phyloP scores from a whole-genome alignment of 2,888 invertebrate genomes.

The Ichneumoninae sp. region DNA sequence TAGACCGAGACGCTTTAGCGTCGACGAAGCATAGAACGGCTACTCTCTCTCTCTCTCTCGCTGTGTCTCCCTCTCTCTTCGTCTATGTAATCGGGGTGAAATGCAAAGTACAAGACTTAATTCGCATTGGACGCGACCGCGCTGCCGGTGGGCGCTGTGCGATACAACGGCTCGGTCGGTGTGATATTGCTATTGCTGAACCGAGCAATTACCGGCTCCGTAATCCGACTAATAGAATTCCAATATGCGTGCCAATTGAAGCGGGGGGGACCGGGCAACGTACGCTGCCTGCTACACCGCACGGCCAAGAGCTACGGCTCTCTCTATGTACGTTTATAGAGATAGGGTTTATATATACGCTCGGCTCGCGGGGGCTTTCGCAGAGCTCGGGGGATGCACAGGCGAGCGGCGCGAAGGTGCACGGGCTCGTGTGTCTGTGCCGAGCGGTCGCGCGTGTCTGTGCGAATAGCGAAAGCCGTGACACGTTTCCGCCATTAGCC shows the following conservation, averaged over 20 bases:
- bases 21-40: not conserved
- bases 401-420: not conserved
- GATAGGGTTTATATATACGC: slow-evolving; percentile 2
- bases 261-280: slow-evolving; percentile 60
- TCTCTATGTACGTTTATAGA: slow-evolving; percentile 10
- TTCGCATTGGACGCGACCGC: slow-evolving; percentile 26
- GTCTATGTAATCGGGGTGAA: slow-evolving; percentile 13
- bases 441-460: slow-evolving; percentile 51
- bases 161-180: slow-evolving; percentile 43
- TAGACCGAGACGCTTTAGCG: not conserved
- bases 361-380: slow-evolving; percentile 11
- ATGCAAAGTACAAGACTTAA: slow-evolving; percentile 43
- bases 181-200: slow-evolving; percentile 77
- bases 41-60: not conserved
- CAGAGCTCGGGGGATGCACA: slow-evolving; percentile 7
- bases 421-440: not conserved
- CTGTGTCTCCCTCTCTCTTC: not conserved
- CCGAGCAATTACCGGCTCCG: slow-evolving; percentile 77
- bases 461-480: slow-evolving; percentile 76
- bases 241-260: slow-evolving; percentile 81
- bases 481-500: slow-evolving; percentile 78
- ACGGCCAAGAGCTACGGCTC: slow-evolving; percentile 14
- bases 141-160: not conserved
- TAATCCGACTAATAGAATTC: slow-evolving; percentile 80
- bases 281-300: slow-evolving; percentile 20